Evolutionary conservation across 2,888 invertebrate genomes (phyloP), one percentile per base, ranked within the genome.

Genomic region (Philaethria dido): DNA sequence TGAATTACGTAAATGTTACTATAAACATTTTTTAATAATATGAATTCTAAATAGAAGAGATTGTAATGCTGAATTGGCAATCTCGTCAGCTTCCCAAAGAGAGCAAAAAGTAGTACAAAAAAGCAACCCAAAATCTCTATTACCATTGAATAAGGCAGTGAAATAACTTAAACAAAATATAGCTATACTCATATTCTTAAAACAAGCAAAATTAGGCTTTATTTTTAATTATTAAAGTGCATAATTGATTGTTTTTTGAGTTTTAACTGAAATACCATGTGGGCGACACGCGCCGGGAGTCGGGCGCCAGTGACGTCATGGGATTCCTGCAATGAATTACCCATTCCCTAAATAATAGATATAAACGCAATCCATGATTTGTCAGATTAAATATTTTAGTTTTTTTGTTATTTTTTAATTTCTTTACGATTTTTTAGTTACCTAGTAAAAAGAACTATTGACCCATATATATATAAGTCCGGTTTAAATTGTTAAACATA

Each of bases 281-380:
- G 86, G 68, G 72, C 73, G 84, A 78, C 86, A 73, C 82, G 77
- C 79, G 78, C 69, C 77, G 73, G 74, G 73, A 71, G 78, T 67
- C 79, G 73, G 82, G 86, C 85, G 86, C 88, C 88, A 77, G 72
- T 89, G 86, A 88, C 87, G 88, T 87, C 85, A 88, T 79, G 78
- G 82, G 84, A 83, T 80, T 79, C 81, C 80, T 79, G 75, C 80
- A 79, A 77, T 76, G 75, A 76, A 76, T 80, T 68, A 62, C 66
- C 69, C 62, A 63, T 68, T 63, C 50, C 48, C 22, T 48, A 57
- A 57, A 64, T 39, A 59, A 39, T 60, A 25, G 44, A 18, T 29
- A 33, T n/a, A 39, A 9, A 18, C n/a, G 29, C 16, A 33, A 52
- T 29, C 29, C 4, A 33, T 33, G 29, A 33, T 29, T 52, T 33